Evolutionary conservation across 2,888 invertebrate species (phyloP), one percentile per base, ranked within the genome.

Genomic region (Drosophila falleni): DNA sequence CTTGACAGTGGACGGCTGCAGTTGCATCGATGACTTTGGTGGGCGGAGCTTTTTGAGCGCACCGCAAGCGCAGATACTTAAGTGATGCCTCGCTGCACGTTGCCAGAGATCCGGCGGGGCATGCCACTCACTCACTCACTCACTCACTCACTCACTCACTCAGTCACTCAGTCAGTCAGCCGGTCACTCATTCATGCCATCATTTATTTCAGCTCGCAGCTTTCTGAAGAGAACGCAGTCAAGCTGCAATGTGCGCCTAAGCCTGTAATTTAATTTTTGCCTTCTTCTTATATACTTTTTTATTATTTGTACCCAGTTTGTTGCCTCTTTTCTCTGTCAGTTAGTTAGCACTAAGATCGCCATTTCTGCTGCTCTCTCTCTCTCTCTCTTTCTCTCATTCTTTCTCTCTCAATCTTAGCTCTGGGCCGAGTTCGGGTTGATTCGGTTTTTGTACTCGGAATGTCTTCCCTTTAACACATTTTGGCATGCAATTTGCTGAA

Each of bases 401-500:
- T 16, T 1, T 31, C 49, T 35, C 26, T 55, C 19, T 53, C 13
- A 33, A 4, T 16, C 31, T 62, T 35, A 15, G 53, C 37, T 33
- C 42, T 35, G 11, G 4, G 11, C 6, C 31, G 9, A 3, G 19
- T 23, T 41, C 15, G 44, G 8, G 29, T 10, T 46, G 50, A 23
- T 56, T 55, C 53, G 35, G 42, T 29, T 42, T 11, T 66, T 49
- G 44, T 54, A 53, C 50, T 74, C 53, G 65, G 71, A 80, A 80
- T 78, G 78, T 85, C 81, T 91, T 91, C 90, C 91, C 90, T 89
- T 91, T 92, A 91, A 92, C 92, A 92, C 92, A 89, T 91, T 91
- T 91, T 89, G 92, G 92, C 91, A 90, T 91, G 92, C 92, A 92
- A 92, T 92, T 92, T 91, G 89, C 80, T 91, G 89, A 91, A 92